phyloP scores from a whole-genome alignment of 2,113 vertebrate genomes.

The Crocuta crocuta region DNA sequence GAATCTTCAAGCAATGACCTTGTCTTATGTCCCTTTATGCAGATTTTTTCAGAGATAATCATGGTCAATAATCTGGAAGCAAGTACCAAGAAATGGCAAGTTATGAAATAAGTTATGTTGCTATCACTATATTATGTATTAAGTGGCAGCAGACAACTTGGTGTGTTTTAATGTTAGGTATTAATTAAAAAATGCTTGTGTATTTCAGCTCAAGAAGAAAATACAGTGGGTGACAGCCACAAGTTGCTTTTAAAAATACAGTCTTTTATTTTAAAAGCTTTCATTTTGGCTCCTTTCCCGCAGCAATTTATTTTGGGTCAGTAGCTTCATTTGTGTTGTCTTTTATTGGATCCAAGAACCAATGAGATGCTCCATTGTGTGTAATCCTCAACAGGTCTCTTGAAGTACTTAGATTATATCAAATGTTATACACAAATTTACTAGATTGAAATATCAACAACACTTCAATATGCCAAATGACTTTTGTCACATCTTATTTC shows the following conservation, averaged over 20 bases:
- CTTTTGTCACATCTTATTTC: conserved; percentile 66
- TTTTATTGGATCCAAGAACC: conserved; percentile 28
- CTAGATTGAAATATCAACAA: conserved; percentile 68
- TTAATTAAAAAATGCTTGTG: background rate
- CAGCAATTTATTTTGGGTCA: background rate
- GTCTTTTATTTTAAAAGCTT: background rate
- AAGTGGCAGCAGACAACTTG: background rate
- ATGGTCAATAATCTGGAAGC: background rate
- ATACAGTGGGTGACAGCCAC: background rate
- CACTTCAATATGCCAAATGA: conserved; percentile 56
- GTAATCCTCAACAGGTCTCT: background rate
- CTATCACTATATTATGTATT: background rate
- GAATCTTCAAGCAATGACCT: conserved; percentile 45
- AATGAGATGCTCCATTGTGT: background rate
- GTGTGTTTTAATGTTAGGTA: background rate
- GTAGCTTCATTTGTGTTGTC: background rate
- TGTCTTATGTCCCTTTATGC: background rate
- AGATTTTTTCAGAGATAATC: conserved; percentile 43
- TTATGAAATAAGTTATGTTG: background rate
- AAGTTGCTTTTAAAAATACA: background rate
- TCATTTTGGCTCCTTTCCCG: background rate
- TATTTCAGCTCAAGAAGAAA: background rate
- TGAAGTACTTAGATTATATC: background rate
- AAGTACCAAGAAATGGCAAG: background rate
- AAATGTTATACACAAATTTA: conserved; percentile 19